Evolutionary conservation across 2,797 vertebrate species (phyloP).

Genomic region (Naso thynnoides): DNA sequence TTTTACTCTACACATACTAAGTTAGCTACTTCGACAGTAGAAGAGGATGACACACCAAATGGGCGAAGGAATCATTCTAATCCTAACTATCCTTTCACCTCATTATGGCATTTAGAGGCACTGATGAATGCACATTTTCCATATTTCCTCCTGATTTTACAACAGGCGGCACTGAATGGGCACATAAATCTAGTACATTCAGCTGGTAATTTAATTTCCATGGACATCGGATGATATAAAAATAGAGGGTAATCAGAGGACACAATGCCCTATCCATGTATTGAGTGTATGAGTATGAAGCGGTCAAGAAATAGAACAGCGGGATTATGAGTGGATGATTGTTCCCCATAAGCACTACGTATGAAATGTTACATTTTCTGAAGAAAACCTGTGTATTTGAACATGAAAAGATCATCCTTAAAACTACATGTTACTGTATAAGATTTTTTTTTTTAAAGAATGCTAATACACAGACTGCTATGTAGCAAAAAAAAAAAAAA

Average conservation of each 20-base stretch:
- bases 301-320: constrained; percentile 5
- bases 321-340: background rate
- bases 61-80: constrained; percentile 50
- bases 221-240: constrained; percentile 54
- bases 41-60: constrained; percentile 41
- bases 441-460: too few species aligned
- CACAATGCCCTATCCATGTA: constrained; percentile 35
- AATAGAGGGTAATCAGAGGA: constrained; percentile 67
- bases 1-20: constrained; percentile 43
- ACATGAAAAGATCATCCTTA: background rate
- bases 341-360: background rate
- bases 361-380: background rate
- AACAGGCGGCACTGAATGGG: constrained; percentile 46
- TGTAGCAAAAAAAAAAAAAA: background rate
- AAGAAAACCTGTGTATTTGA: background rate
- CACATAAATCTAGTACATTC: constrained; percentile 70
- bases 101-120: constrained; percentile 58
- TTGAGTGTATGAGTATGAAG: constrained; percentile 25
- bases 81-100: constrained; percentile 51
- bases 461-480: background rate
- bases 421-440: background rate
- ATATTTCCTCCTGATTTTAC: constrained; percentile 64
- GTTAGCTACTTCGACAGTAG: constrained; percentile 41
- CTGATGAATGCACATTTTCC: constrained; percentile 63
- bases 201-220: constrained; percentile 72